Percentiles rank a stretch among this genome's conserved stretches.
These are phyloP conservation scores for Euborellia annulipes DNA, from an alignment of 1,140 invertebrate species.

Conservation along the genomic window DNA sequence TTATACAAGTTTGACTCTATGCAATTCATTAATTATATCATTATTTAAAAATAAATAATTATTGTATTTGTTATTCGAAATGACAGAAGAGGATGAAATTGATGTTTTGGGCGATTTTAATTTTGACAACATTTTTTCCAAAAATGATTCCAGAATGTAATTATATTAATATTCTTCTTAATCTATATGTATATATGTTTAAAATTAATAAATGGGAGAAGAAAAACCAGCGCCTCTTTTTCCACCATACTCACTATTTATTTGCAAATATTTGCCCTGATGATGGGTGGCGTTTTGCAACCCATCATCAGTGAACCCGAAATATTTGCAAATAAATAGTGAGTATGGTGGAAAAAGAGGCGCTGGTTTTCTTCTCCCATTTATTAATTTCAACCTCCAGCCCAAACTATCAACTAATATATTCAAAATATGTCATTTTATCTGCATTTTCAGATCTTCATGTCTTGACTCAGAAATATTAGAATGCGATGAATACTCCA, in stretches of 20 bases:
- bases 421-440: too few species aligned
- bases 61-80: not conserved
- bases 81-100: conserved; percentile 26
- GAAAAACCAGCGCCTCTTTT: not conserved
- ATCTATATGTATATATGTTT: not conserved
- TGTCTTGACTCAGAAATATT: conserved; percentile 31
- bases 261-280: not conserved
- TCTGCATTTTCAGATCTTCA: conserved; percentile 6
- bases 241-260: not conserved
- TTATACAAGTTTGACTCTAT: too few species aligned
- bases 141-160: conserved; percentile 21
- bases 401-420: too few species aligned
- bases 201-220: not conserved
- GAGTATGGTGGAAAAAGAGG: too few species aligned
- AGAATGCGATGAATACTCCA: conserved; percentile 41
- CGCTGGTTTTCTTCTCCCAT: too few species aligned
- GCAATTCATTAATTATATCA: too few species aligned
- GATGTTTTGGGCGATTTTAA: conserved; percentile 26
- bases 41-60: too few species aligned
- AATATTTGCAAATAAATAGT: not conserved
- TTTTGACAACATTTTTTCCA: conserved; percentile 20
- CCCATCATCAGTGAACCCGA: not conserved
- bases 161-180: conserved; percentile 10
- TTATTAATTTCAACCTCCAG: too few species aligned
- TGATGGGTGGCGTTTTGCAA: not conserved